A percentile compares a stretch with the other conserved stretches of the same genome.
phyloP scores from a whole-genome alignment of 2,797 vertebrate genomes.

The Staurois parvus region DNA sequence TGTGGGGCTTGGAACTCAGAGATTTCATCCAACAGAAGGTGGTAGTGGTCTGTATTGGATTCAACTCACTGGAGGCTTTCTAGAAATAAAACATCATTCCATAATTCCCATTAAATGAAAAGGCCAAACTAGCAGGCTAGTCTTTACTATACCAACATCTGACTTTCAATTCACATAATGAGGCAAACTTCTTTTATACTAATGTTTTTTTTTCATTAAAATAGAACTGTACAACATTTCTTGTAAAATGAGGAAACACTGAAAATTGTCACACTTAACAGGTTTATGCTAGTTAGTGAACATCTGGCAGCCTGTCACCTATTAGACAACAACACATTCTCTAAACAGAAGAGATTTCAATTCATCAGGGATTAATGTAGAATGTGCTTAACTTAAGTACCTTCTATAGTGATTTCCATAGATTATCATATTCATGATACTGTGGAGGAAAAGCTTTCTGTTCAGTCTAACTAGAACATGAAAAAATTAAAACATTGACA shows the following conservation, averaged over 20 bases:
- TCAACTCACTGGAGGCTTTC: neutral
- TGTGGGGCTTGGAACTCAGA: neutral
- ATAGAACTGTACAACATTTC: slow-evolving; percentile 3
- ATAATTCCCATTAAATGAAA: neutral
- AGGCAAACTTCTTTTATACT: neutral
- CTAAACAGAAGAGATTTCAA: slow-evolving; percentile 79
- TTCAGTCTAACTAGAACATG: slow-evolving; percentile 79
- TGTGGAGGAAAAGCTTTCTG: slow-evolving; percentile 80
- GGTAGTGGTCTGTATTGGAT: neutral
- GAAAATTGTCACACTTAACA: slow-evolving; percentile 63
- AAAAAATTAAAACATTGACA: slow-evolving; percentile 83
- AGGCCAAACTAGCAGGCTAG: neutral
- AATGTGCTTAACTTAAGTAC: slow-evolving; percentile 86
- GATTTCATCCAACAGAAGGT: neutral
- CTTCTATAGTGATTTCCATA: slow-evolving; percentile 84
- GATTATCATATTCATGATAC: slow-evolving; percentile 91
- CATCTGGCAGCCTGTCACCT: slow-evolving; percentile 82
- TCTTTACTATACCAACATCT: neutral
- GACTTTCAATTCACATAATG: neutral
- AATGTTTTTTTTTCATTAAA: slow-evolving; percentile 2
- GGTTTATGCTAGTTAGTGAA: slow-evolving; percentile 73
- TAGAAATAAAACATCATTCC: neutral
- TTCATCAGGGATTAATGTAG: slow-evolving; percentile 81
- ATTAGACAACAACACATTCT: slow-evolving; percentile 79
- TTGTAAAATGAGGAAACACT: slow-evolving; percentile 55